Evolutionary conservation across 2,113 vertebrate species (phyloP), one percentile per base, ranked within the genome.

Genomic region (Eublepharis macularius): DNA sequence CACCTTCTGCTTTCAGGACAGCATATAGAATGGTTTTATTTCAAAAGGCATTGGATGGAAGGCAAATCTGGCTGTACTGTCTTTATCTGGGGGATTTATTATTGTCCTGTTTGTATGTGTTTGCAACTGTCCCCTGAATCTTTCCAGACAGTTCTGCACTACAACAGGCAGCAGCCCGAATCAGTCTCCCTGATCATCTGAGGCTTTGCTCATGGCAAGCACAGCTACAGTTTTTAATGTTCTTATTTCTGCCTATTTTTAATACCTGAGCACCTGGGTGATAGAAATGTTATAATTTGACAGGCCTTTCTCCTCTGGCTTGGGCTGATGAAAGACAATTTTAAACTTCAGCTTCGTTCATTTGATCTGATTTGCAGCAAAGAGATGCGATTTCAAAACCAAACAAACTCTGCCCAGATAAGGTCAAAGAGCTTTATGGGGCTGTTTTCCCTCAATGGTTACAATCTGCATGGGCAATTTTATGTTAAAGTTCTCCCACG

Each of bases 141-240:
- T 57, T 34, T 2, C 76, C 2, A 72, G 17, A 63, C 45, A 51
- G 1, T 19, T 41, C 54, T 43, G 54, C 45, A 4, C 17, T 78
- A 39, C 54, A 34, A 13, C 45, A 45, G 43, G 14, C 1, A 76
- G 69, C 29, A 47, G 2, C 32, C 49, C 72, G 32, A 79, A 39
- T 79, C 85, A 45, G 24, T 29, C 51, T n/a, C 54, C 51, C 16
- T 39, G 51, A 32, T 4, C 43, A 41, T 26, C 74, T 82, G 13
- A 9, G 29, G 24, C 43, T 91, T 76, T 84, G 39, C 66, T 88
- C 51, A 65, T 47, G 70, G 14, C 10, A 21, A n/a, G 0, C 83
- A 60, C 57, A 80, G 24, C 51, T 70, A 45, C 26, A 88, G 54
- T 17, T 86, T 91, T 88, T 78, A 90, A 66, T 34, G 29, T 29